Base-by-base conservation (phyloP, 2,888 invertebrate species). In the Thymelicus acteon region DNA sequence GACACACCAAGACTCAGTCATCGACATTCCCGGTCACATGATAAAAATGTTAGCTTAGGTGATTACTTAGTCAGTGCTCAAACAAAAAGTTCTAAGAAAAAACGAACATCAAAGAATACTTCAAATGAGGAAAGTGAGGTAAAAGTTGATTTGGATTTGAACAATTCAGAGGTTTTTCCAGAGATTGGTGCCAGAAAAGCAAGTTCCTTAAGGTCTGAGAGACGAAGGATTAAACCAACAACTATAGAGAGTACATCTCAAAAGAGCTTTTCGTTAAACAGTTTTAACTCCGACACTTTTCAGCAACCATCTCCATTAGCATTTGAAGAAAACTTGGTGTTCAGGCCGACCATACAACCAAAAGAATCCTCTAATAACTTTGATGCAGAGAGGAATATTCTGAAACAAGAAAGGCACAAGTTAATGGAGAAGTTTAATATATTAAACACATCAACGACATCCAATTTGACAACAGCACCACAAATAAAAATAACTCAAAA, bases 191-290 rank as follows among this genome's bases (percentile, higher is more conserved):
- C 89, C 0, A 83, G 92, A 54, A 90, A 91, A 74, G 81, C 91
- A 0, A 91, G 81, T 47, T 92, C 91, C 0, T 75, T 92, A 15
- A 78, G 84, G 10, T 87, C 88, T 0, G 92, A 90, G 37, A 85
- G 85, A 73, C 76, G 87, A 0, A 82, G 95, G 72, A 95, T 95
- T 1, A 95, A 95, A 74, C 95, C 95, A 0, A 95, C 95, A 0
- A 90, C 88, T 40, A 88, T 92, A 47, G 89, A 91, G 63, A 81
- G 76, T 39, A 76, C 75, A 4, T 81, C 84, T 1, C 84, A 89
- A 70, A 90, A 90, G 71, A 89, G 89, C 78, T 75, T 87, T 7
- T 91, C 91, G 0, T 60, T 93, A 1, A 92, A 85, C 39, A 92
- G 85, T 79, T 92, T 92, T 67, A 89, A 81, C 31, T 77, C 85